These are phyloP conservation scores for Eublepharis macularius DNA, from an alignment of 2,113 vertebrate species.

Conservation along the genomic window DNA sequence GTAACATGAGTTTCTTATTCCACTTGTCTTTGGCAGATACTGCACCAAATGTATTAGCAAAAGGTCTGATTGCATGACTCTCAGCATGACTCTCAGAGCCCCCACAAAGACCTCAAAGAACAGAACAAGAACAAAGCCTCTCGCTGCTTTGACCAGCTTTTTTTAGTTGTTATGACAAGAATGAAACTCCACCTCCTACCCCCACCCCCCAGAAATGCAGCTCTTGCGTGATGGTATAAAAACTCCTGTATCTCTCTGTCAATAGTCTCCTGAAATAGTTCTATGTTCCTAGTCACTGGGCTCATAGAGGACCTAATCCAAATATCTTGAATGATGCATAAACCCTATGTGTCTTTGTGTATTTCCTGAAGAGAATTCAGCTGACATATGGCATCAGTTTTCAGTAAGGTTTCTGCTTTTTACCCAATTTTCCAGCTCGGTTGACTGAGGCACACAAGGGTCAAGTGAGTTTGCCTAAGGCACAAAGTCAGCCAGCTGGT, in stretches of 20 bases:
- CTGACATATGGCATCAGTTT: conserved; percentile 37
- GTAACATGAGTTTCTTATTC: neutral
- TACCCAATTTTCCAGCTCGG: conserved; percentile 70
- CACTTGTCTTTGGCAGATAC: neutral
- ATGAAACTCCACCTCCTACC: neutral
- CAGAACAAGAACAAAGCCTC: neutral
- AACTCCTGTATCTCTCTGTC: neutral
- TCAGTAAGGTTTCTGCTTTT: conserved; percentile 65
- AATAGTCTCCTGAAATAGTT: neutral
- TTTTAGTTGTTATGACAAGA: conserved; percentile 13
- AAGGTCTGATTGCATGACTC: neutral
- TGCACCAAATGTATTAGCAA: neutral
- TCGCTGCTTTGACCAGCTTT: neutral
- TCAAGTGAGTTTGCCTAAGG: conserved; percentile 67
- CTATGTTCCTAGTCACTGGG: conserved; percentile 36
- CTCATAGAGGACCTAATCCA: conserved; percentile 58
- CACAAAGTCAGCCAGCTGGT: conserved; percentile 35
- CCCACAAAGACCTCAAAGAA: conserved; percentile 18
- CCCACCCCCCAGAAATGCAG: neutral
- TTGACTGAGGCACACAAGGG: conserved; percentile 53
- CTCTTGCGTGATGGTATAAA: neutral
- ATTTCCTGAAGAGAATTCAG: conserved; percentile 59
- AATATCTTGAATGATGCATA: conserved; percentile 52
- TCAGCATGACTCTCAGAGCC: conserved; percentile 1
- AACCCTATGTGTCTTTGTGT: conserved; percentile 53